Evolutionary conservation across 37 sponge, comb jelly and placozoan genomes (phyloP).

Genomic region (Bolinopsis microptera): DNA sequence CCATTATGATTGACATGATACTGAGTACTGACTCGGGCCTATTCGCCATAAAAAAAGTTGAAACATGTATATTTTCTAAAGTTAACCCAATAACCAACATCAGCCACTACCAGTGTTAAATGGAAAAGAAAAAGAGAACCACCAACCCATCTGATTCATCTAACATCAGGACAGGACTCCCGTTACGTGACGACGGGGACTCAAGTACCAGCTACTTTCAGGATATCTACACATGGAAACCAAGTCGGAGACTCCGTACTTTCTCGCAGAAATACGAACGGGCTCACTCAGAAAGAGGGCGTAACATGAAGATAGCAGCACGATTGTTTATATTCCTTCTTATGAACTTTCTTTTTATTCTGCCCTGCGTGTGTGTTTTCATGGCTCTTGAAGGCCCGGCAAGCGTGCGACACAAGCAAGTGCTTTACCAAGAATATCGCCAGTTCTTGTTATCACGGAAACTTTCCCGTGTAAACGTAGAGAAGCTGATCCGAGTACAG

Average conservation of each 20-base stretch:
- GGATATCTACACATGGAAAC: too few relatives aligned
- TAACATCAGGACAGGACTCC: too few relatives aligned
- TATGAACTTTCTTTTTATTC: not conserved
- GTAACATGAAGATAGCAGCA: not conserved
- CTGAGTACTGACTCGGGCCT: too few relatives aligned
- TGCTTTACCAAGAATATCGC: not conserved
- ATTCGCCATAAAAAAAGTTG: too few relatives aligned
- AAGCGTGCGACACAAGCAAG: not conserved
- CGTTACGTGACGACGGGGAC: too few relatives aligned
- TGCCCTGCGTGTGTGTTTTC: not conserved
- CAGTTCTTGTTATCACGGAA: not conserved
- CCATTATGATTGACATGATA: too few relatives aligned
- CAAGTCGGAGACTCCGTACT: not conserved
- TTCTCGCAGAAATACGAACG: not conserved
- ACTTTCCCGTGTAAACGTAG: not conserved
- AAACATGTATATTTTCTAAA: too few relatives aligned
- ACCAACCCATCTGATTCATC: too few relatives aligned
- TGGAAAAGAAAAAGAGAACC: too few relatives aligned
- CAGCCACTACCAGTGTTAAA: too few relatives aligned
- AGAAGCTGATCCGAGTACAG: not conserved
- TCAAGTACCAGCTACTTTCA: too few relatives aligned
- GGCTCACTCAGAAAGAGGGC: not conserved
- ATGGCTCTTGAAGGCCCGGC: not conserved
- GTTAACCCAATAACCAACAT: too few relatives aligned
- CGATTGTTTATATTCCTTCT: not conserved